Evolutionary conservation across 2,113 vertebrate genomes (phyloP), one percentile per base, ranked within the genome.

Genomic region (Seriola aureovittata): DNA sequence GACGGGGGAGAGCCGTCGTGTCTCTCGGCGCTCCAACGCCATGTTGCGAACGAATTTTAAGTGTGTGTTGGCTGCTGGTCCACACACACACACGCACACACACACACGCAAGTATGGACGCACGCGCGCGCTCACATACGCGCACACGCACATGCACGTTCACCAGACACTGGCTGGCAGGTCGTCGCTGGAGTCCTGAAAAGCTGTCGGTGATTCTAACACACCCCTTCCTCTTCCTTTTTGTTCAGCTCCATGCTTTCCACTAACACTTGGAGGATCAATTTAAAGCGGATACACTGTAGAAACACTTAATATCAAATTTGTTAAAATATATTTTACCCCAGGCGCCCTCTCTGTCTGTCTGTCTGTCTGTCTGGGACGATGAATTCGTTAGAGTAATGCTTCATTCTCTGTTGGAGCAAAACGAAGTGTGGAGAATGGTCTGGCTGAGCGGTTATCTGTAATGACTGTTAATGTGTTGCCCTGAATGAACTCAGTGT

Each of bases 11-110:
- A 95, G 92, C 91, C 93, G 94, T 93, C 92, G 94, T 93, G 93
- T 93, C 94, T 93, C 91, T 92, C 94, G 91, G 92, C 93, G 92
- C 92, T 93, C 90, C 94, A 95, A 95, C 95, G 95, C 95, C 95
- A 96, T 96, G 95, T 96, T 96, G 93, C 93, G 88, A 93, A 89
- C 93, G 89, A 94, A 89, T 90, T 92, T 92, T 90, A 87, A 91
- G 91, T 73, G 93, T 94, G 94, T 90, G 91, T 89, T 85, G 73
- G 86, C 87, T 89, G 83, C 91, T 82, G 74, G 68, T 91, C 81
- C 67, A 83, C 88, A 80, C 87, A 87, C 78, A 48, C 84, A 68
- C 70, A 71, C 71, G 66, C 77, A 65, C 80, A 32, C 71, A 11
- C 60, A 38, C 54, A 44, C 71, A 58, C 62, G 17, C 87, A 17